Percentiles rank a stretch among this genome's conserved stretches.
Conservation (phyloP, 2,888 invertebrate species). For the Neocrepidodera transversa region DNA sequence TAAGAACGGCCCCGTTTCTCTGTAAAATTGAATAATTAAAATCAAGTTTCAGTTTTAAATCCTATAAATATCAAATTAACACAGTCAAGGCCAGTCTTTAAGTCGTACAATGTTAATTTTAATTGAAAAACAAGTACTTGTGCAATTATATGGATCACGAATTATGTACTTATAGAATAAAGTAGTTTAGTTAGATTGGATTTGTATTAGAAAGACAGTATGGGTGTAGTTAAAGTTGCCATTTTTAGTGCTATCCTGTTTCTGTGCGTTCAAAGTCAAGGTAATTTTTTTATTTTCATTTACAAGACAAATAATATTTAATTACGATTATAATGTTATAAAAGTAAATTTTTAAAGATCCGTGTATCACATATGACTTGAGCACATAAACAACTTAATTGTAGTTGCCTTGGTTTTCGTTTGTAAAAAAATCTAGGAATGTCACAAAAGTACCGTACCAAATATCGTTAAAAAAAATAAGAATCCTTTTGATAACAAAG, state of each 20-base stretch:
- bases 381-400: too few species aligned
- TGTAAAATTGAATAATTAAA: too few species aligned
- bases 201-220: background rate
- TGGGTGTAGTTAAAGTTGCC: background rate
- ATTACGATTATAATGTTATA: background rate
- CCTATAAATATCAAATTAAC: background rate
- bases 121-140: conserved; percentile 1
- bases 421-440: too few species aligned
- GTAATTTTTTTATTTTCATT: background rate
- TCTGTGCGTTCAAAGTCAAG: background rate
- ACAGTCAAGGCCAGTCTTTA: background rate
- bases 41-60: background rate
- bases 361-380: too few species aligned
- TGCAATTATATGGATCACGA: conserved; percentile 8
- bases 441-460: too few species aligned
- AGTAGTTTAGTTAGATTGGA: too few species aligned
- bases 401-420: too few species aligned
- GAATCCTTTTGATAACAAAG: too few species aligned
- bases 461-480: too few species aligned
- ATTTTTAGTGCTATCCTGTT: background rate
- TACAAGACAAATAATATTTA: too few species aligned
- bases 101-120: background rate
- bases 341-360: too few species aligned
- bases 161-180: background rate
- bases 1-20: too few species aligned